Percentiles rank a stretch among this genome's conserved stretches.
phyloP scores from a whole-genome alignment of 2,113 vertebrate species.

The Pelmatolapia mariae region DNA sequence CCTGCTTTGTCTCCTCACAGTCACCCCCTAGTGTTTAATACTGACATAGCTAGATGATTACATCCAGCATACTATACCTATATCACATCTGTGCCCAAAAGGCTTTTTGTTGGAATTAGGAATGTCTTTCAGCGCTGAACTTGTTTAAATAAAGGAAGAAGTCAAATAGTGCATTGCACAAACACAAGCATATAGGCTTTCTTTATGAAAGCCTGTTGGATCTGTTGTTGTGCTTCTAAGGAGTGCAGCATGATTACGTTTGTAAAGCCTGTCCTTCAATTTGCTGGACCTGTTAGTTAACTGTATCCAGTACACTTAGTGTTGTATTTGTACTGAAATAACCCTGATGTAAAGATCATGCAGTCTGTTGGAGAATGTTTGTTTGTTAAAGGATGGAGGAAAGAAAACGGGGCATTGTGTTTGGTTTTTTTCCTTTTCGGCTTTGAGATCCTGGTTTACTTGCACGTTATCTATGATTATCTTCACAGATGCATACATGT shows the following conservation, averaged over 20 bases:
- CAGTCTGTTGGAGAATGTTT: not conserved
- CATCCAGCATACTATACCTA: not conserved
- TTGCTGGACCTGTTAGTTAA: not conserved
- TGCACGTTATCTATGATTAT: slow-evolving; percentile 13
- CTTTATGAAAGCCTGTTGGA: not conserved
- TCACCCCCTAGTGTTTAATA: slow-evolving; percentile 50
- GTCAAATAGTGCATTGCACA: slow-evolving; percentile 7
- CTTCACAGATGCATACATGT: not conserved
- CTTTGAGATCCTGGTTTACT: not conserved
- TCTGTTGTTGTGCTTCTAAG: not conserved
- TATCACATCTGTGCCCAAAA: not conserved
- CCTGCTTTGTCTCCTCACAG: not conserved
- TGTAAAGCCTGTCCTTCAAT: not conserved
- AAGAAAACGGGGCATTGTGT: not conserved
- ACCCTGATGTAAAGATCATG: not conserved
- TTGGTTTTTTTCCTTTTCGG: not conserved
- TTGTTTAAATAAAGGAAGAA: slow-evolving; percentile 10
- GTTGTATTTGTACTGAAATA: not conserved
- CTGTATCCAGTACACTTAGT: not conserved
- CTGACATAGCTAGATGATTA: not conserved
- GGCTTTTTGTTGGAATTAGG: not conserved
- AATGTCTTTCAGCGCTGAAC: not conserved
- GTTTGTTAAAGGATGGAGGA: not conserved
- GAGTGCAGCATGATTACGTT: not conserved
- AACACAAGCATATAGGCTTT: not conserved